phyloP scores from a whole-genome alignment of 37 sponge, comb jelly and placozoan species.

The Amphimedon queenslandica region DNA sequence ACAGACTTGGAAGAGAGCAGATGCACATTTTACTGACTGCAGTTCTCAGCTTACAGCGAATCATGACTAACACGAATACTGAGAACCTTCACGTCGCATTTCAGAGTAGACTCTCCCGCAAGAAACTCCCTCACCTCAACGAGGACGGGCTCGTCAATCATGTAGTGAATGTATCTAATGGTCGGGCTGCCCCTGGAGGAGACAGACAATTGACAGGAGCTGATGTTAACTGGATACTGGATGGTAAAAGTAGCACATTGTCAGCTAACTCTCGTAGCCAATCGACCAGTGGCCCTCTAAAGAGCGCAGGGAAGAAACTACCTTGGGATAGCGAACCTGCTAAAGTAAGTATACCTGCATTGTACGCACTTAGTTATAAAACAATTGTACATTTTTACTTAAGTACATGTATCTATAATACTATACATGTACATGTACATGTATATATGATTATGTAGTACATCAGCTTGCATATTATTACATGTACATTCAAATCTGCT shows the following conservation, averaged over 20 bases:
- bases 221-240: conserved; percentile 82
- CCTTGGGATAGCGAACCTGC: conserved; percentile 58
- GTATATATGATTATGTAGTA: no score
- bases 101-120: conserved; percentile 51
- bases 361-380: no score
- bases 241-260: background rate
- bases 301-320: conserved; percentile 69
- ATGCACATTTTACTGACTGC: conserved; percentile 23
- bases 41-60: conserved; percentile 32
- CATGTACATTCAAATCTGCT: no score
- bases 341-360: no score
- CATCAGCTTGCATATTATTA: no score
- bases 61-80: background rate
- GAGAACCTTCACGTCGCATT: conserved; percentile 31
- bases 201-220: conserved; percentile 31
- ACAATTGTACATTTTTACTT: no score
- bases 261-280: background rate
- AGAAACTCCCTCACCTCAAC: conserved; percentile 49
- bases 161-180: conserved; percentile 27
- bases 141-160: conserved; percentile 73
- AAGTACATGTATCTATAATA: no score
- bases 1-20: conserved; percentile 31
- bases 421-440: no score
- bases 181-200: background rate
- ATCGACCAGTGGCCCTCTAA: conserved; percentile 34